Base-by-base conservation (phyloP, 2,888 invertebrate genomes). In the Aleiodes alternator region DNA sequence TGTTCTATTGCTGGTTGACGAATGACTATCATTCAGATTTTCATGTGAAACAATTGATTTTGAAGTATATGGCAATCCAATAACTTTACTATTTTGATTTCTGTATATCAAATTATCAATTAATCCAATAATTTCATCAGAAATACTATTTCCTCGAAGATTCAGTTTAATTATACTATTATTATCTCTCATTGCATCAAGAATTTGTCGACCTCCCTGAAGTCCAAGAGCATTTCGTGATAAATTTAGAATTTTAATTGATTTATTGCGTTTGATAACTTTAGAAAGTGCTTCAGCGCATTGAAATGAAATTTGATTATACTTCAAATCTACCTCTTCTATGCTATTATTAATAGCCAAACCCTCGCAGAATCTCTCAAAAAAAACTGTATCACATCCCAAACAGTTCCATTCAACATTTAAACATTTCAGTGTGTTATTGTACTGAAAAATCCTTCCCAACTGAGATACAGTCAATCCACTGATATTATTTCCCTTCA, bases 151-250 rank as follows among this genome's bases (percentile, higher is more conserved):
- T 7, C 90, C 90, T 56, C 85, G 85, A 0, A 90, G 75, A 71
- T 86, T 86, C 9, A 90, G 76, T 34, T 83, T 83, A 1, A 78
- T 77, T 1, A 90, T 77, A 8, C 76, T 84, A 1, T 81, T 80
- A 76, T 90, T 90, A 4, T 83, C 81, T 12, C 83, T 80, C 31
- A 90, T 79, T 8, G 85, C 84, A 72, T 87, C 81, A 76, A 87
- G 80, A 61, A 90, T 77, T 3, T 82, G 80, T 76, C 87, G 84
- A 5, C 89, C 90, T 31, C 90, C 90, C 14, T 84, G 82, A 16
- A 86, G 81, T 14, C 90, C 90, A 66, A 90, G 82, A 0, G 87
- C 86, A 76, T 90, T 90, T 89, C 90, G 90, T 3, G 88, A 82
- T 11, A 90, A 76, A 77, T 90, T 89, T 0, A 90, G 61, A 29